Evolutionary conservation across 2,888 invertebrate genomes (phyloP).

Genomic region (Synanthedon myopaeformis): DNA sequence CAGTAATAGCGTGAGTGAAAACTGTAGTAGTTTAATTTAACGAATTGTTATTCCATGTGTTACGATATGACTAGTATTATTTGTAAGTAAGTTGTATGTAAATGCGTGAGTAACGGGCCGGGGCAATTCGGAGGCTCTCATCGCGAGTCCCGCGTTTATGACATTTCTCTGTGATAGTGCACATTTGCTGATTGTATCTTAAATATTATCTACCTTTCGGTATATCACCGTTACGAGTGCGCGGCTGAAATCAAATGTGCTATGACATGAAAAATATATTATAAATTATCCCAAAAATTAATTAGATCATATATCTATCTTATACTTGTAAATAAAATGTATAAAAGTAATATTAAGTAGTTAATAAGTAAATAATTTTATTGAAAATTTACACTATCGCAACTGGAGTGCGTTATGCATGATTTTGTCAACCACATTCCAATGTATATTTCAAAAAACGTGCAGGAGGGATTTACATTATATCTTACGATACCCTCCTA

Average conservation of each 20-base stretch:
- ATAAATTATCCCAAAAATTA: slow-evolving; percentile 70
- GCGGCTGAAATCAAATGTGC: slow-evolving; percentile 34
- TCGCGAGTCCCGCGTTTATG: slow-evolving; percentile 56
- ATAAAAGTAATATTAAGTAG: slow-evolving; percentile 53
- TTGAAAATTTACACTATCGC: slow-evolving; percentile 16
- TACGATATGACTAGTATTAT: slow-evolving; percentile 56
- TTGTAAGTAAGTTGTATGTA: slow-evolving; percentile 50
- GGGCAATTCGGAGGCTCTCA: slow-evolving; percentile 62
- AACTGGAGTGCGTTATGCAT: slow-evolving; percentile 59
- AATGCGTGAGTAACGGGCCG: slow-evolving; percentile 62
- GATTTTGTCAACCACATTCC: slow-evolving; percentile 66
- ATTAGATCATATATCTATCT: slow-evolving; percentile 62
- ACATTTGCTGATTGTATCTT: slow-evolving; percentile 46
- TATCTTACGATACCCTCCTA: too few relatives aligned
- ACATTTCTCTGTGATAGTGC: slow-evolving; percentile 70
- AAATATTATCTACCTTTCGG: slow-evolving; percentile 1
- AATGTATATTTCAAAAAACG: slow-evolving; percentile 39
- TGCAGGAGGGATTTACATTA: not conserved
- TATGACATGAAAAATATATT: slow-evolving; percentile 61
- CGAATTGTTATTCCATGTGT: slow-evolving; percentile 59
- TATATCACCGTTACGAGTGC: not conserved
- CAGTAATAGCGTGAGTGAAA: slow-evolving; percentile 34
- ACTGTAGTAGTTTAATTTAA: slow-evolving; percentile 51
- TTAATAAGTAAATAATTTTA: slow-evolving; percentile 34
- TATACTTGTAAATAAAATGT: slow-evolving; percentile 63